A percentile compares a stretch with the other conserved stretches of the same genome.
phyloP scores from a whole-genome alignment of 2,888 invertebrate genomes.

The Cremastinae sp. region DNA sequence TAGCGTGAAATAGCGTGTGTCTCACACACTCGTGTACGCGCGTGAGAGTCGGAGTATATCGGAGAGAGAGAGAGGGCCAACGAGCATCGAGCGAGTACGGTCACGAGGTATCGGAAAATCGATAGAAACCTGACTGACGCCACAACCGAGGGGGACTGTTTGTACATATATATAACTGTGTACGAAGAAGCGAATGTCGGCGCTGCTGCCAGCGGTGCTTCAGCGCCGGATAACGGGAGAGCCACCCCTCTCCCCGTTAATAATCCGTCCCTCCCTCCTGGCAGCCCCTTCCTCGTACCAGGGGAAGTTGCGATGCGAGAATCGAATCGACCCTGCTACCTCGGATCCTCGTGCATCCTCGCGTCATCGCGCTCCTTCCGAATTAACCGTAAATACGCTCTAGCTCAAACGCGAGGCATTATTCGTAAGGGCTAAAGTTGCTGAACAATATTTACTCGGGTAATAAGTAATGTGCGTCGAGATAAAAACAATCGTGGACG shows the following conservation, averaged over 20 bases:
- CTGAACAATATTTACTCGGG: too few relatives aligned
- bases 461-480: too few relatives aligned
- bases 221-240: constrained; percentile 25
- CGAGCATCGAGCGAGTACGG: constrained; percentile 76
- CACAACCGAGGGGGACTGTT: constrained; percentile 46
- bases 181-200: constrained; percentile 21
- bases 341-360: constrained; percentile 42
- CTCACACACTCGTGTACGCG: constrained; percentile 7
- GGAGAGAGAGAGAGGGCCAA: constrained; percentile 68
- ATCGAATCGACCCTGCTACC: constrained; percentile 44
- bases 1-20: constrained; percentile 16
- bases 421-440: too few relatives aligned
- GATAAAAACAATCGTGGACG: too few relatives aligned
- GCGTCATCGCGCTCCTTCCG: not conserved
- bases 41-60: constrained; percentile 40
- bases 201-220: constrained; percentile 62
- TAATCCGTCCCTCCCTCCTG: too few relatives aligned
- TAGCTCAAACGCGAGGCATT: not conserved
- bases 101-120: constrained; percentile 80
- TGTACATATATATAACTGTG: constrained; percentile 28
- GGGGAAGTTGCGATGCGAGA: constrained; percentile 26
- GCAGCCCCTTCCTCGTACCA: not conserved
- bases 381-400: not conserved
- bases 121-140: constrained; percentile 77
- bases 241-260: constrained; percentile 4